Percentiles rank a stretch among this genome's conserved stretches.
Conservation (phyloP, 53 echinoderm and acorn worm genomes). For the Glandiceps talaboti region DNA sequence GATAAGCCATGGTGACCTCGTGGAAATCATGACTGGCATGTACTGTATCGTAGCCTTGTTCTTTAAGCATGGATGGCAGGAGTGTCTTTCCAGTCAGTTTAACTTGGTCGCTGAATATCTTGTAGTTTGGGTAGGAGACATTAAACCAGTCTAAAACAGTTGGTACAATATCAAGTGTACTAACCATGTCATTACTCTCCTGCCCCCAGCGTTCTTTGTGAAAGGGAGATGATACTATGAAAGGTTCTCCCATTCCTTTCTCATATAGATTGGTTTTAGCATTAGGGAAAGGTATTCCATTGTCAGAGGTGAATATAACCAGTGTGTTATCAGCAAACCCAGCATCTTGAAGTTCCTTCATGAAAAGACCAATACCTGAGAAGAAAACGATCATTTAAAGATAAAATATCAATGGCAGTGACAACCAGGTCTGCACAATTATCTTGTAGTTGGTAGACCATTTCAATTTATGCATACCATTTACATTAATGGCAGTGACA, state of each 20-base stretch:
- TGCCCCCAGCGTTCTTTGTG: conserved; percentile 69
- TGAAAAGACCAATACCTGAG: conserved; percentile 73
- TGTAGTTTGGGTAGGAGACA: conserved; percentile 52
- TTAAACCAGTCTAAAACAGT: conserved; percentile 80
- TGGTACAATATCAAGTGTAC: conserved; percentile 56
- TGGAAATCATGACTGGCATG: conserved; percentile 86
- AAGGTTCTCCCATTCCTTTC: conserved; percentile 68
- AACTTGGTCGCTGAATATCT: conserved; percentile 43
- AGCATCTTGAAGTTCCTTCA: conserved; percentile 59
- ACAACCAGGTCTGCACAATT: no score
- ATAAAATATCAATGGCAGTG: no score
- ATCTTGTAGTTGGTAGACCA: no score
- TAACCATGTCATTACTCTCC: conserved; percentile 48
- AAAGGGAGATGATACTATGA: conserved; percentile 71
- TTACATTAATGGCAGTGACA: no score
- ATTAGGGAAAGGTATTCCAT: conserved; percentile 91
- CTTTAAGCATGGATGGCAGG: conserved; percentile 49
- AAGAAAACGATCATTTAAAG: not conserved
- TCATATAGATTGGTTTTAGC: conserved; percentile 91
- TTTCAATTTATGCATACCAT: no score
- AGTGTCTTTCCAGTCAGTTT: conserved; percentile 55
- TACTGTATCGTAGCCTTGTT: conserved; percentile 48
- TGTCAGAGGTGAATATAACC: conserved; percentile 81
- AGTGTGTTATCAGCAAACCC: conserved; percentile 75
- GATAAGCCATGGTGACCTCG: conserved; percentile 95